Percentiles rank a stretch among this genome's conserved stretches.
phyloP scores from a whole-genome alignment of 2,113 vertebrate genomes.

The Gymnogyps californianus region DNA sequence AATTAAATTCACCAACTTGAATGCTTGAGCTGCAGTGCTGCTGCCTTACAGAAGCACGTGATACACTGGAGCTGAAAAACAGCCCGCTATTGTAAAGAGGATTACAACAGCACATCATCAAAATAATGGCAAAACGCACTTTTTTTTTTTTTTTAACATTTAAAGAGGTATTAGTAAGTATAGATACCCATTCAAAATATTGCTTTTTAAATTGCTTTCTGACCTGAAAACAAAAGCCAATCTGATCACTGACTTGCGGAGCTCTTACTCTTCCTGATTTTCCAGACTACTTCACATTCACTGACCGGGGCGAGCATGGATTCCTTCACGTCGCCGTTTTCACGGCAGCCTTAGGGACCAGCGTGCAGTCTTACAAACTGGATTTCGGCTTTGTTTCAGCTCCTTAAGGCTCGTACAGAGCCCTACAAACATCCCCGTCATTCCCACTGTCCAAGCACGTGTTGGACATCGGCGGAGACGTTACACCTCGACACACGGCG shows the following conservation, averaged over 20 bases:
- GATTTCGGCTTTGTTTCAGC: background rate
- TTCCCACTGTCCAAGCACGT: background rate
- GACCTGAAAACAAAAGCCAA: slow-evolving; percentile 38
- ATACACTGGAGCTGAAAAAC: background rate
- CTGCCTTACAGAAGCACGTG: background rate
- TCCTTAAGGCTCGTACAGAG: background rate
- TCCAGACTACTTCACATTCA: background rate
- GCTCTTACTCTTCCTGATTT: slow-evolving; percentile 34
- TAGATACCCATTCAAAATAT: slow-evolving; percentile 2
- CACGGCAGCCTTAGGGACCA: background rate
- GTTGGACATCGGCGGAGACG: background rate
- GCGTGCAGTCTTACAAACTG: rapidly evolving
- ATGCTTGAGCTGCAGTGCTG: background rate
- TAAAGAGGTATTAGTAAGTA: background rate
- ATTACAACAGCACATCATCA: background rate
- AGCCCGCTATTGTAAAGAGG: background rate
- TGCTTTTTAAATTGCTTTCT: slow-evolving; percentile 49
- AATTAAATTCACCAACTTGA: slow-evolving; percentile 14
- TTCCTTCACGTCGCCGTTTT: background rate
- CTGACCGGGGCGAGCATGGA: background rate
- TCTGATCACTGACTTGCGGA: background rate
- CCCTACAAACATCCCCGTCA: background rate
- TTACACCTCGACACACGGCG: no score
- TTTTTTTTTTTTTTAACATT: background rate
- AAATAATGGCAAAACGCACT: background rate